Percentiles rank a stretch among this genome's conserved stretches.
Evolutionary conservation across 1,140 invertebrate genomes (phyloP).

Genomic region (Tribolium castaneum): DNA sequence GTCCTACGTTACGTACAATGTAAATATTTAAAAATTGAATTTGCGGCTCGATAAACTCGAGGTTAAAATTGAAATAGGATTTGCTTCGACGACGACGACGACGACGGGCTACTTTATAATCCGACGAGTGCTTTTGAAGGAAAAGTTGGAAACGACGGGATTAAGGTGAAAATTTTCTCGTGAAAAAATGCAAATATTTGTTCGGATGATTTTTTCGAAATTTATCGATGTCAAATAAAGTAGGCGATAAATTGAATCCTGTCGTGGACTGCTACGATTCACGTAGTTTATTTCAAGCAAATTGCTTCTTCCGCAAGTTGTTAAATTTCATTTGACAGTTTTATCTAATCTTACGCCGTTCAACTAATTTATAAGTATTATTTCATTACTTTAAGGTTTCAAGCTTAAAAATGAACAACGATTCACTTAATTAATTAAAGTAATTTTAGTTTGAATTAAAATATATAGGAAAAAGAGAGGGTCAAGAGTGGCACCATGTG

Average conservation of each 20-base stretch:
- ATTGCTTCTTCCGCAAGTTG: no score
- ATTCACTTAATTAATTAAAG: no score
- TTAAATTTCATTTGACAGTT: neutral
- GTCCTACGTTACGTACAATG: neutral
- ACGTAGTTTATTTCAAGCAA: neutral
- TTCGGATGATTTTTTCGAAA: no score
- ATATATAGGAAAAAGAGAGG: no score
- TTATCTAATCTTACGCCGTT: neutral
- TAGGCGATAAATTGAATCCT: neutral
- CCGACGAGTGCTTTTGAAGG: neutral
- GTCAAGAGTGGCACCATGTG: no score
- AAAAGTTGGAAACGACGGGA: neutral
- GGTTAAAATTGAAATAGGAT: neutral
- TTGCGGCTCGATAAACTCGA: neutral
- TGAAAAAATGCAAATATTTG: no score
- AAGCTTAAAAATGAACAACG: no score
- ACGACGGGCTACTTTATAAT: neutral
- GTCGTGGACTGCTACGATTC: neutral
- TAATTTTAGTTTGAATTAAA: no score
- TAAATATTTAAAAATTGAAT: constrained; percentile 2
- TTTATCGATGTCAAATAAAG: neutral
- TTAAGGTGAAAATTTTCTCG: neutral
- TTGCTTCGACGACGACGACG: no score
- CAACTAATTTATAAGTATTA: neutral
- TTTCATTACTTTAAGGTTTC: no score